phyloP scores from a whole-genome alignment of 2,888 invertebrate genomes.

The Hypolimnas misippus region DNA sequence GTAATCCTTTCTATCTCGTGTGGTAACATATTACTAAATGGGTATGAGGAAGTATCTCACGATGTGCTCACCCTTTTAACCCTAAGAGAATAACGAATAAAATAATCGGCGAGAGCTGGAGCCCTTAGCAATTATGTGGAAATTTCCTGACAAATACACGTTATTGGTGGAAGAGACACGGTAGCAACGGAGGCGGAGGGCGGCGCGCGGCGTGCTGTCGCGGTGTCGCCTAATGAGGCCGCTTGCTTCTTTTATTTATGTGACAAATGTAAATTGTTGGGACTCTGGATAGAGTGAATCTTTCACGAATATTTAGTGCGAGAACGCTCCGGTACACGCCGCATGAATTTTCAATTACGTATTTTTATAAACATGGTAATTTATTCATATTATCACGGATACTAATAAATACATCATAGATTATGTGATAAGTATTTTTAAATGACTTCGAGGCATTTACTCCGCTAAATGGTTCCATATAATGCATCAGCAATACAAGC shows the following conservation, averaged over 20 bases:
- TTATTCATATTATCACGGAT: constrained; percentile 48
- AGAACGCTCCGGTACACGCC: constrained; percentile 57
- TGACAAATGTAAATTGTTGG: constrained; percentile 76
- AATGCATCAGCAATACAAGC: constrained; percentile 19
- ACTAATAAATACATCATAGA: constrained; percentile 32
- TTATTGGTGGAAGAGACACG: constrained; percentile 61
- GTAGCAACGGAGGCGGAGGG: constrained; percentile 45
- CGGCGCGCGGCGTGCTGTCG: constrained; percentile 47
- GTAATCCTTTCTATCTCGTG: constrained; percentile 10
- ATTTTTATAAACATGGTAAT: constrained; percentile 37
- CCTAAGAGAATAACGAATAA: constrained; percentile 53
- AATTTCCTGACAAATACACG: constrained; percentile 67
- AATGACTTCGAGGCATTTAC: constrained; percentile 1
- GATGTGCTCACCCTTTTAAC: constrained; percentile 64
- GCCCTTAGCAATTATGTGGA: constrained; percentile 62
- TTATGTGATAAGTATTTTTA: constrained; percentile 7
- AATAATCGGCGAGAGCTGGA: constrained; percentile 56
- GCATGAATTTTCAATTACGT: constrained; percentile 60
- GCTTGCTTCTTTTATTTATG: constrained; percentile 78
- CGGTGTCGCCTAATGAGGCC: constrained; percentile 71
- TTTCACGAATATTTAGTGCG: constrained; percentile 64
- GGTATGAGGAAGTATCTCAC: constrained; percentile 49
- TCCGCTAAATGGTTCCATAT: constrained; percentile 42
- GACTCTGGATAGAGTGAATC: constrained; percentile 55
- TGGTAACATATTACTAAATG: constrained; percentile 37